A percentile compares a stretch with the other conserved stretches of the same genome.
Evolutionary conservation across 2,113 vertebrate genomes (phyloP).

Genomic region (Onychostruthus taczanowskii): DNA sequence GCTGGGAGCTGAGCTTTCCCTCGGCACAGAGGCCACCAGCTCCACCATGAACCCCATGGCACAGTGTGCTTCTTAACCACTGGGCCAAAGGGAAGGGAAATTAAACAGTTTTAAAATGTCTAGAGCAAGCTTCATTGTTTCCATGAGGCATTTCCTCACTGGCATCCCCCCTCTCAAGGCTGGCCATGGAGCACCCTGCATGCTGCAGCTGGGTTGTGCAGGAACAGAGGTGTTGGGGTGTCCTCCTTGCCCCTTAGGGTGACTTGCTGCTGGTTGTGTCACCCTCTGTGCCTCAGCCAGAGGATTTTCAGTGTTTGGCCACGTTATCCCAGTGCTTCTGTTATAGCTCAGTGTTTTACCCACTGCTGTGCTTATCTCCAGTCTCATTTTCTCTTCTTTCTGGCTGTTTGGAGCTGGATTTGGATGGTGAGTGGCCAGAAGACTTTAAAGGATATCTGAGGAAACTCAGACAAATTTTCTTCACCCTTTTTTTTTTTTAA

Average conservation of each 20-base stretch:
- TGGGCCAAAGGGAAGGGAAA: neutral
- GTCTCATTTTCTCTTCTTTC: neutral
- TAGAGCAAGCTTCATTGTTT: neutral
- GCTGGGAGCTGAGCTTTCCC: neutral
- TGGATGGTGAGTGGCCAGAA: neutral
- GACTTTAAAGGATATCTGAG: neutral
- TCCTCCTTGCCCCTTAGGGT: neutral
- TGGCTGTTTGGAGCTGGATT: neutral
- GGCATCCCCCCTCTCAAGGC: neutral
- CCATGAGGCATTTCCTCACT: accelerated
- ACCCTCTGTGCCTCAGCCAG: neutral
- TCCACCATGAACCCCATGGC: neutral
- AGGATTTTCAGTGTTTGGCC: neutral
- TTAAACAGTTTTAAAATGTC: neutral
- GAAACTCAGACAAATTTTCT: neutral
- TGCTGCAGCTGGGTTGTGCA: neutral
- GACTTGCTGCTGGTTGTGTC: neutral
- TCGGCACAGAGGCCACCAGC: accelerated
- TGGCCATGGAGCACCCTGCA: accelerated
- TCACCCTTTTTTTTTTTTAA: neutral
- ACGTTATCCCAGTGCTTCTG: neutral
- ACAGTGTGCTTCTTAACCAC: accelerated
- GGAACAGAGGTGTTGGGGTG: neutral
- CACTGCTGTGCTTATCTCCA: accelerated
- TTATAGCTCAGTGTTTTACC: neutral